Base-by-base conservation (phyloP, 2,888 invertebrate genomes). In the Ophioninae sp. region DNA sequence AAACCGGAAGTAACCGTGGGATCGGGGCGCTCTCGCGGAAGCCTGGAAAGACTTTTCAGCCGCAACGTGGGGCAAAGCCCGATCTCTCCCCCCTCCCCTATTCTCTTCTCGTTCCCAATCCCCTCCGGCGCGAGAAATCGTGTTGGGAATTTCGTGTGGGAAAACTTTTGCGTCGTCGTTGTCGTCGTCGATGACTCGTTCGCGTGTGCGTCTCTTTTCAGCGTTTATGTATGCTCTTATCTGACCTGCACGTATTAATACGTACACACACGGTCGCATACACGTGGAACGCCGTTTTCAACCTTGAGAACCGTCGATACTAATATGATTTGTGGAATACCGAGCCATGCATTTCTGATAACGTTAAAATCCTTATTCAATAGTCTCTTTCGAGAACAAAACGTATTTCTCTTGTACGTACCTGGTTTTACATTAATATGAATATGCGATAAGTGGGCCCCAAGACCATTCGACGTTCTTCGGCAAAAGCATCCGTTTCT, bases 1-100 rank as follows among this genome's bases (percentile, higher is more conserved):
- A 83, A 84, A 87, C 88, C 88, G 89, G 89, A 89, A 89, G 87
- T 85, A 83, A 69, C 80, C 88, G 89, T 88, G 88, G 88, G 87
- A 88, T 79, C 85, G 79, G 80, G 68, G 39, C 77, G 77, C 62
- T 82, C 81, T 62, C 50, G 86, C 59, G 85, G 84, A 83, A 85
- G 82, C 85, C 82, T 85, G 86, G 85, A 89, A 88, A 88, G 76
- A 84, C 85, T 83, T 70, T 78, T 77, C 44, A 61, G 59, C 68
- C 44, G 39, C 56, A 50, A 13, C 39, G 76, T 69, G 82, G 74
- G 72, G 59, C 30, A 30, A 30, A 30, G 30, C 30, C 30, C 30
- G 30, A 30, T 30, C 30, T 3, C 30, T 30, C 30, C 3, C 30
- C 3, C 30, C 30, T 30, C 3, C 30, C 30, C 30, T 2, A 30